Base-by-base conservation (phyloP, 2,113 vertebrate genomes). In the Calidris pugnax region DNA sequence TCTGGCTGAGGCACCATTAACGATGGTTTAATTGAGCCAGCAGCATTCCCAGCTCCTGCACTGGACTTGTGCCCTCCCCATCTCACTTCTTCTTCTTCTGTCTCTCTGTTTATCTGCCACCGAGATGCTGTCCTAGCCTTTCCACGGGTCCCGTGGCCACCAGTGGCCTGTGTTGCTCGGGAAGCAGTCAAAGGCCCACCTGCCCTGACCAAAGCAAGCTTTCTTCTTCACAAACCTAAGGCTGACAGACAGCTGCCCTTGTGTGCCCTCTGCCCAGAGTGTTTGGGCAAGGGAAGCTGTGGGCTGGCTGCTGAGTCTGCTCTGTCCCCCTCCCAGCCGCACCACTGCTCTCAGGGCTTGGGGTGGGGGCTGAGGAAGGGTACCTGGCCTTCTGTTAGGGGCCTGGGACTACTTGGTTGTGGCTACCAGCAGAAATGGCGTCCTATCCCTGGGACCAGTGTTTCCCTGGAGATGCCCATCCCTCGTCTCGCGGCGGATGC, bases 401-500 rank as follows among this genome's bases (percentile, higher is more conserved):
- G 12, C 9, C 14, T 82, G 71, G 30, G 51, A 47, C 41, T 43
- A 16, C 41, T 15, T 43, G 41, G 41, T 43, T 43, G 41, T 43
- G 41, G 41, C 41, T 43, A 43, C 41, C 41, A 3, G 4, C 15
- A 45, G 47, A 43, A 48, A 14, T 9, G 11, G 6, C 56, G 33
- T 57, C 55, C 4, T 59, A 83, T 63, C 28, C 47, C 9, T 37
- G 14, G 26, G 5, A 39, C 14, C 24, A 33, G 56, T 23, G n/a
- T 71, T 13, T 18, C 16, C 14, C 4, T 9, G 4, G 39, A 22
- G 53, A 20, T 73, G 72, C 20, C 51, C 0, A 0, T 33, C 33
- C 7, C 41, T 43, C 17, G 41, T 56, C 37, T 57, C 30, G 76
- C 28, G 43, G 60, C 1, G 0, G 27, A 22, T 62, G n/a, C 53